Base-by-base conservation (phyloP, 2,113 vertebrate genomes). In the Phylloscopus trochiloides region DNA sequence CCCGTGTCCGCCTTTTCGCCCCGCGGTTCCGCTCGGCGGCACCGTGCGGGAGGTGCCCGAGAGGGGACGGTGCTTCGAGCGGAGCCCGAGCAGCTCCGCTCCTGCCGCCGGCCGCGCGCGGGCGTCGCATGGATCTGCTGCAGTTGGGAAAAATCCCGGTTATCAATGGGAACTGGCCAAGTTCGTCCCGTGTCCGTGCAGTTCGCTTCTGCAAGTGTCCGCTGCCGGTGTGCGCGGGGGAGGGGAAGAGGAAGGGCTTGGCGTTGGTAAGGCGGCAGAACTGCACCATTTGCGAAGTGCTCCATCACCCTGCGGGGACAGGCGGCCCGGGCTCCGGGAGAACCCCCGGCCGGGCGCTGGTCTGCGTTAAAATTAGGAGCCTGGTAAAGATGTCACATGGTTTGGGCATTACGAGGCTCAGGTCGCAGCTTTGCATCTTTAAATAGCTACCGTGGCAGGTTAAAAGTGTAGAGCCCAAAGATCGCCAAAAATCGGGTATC, bases 341-440 rank as follows among this genome's bases (percentile, higher is more conserved):
- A 45, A 17, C 21, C 57, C 66, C 55, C 2, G 38, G 16, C 70
- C 36, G 34, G 47, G 22, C 24, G 48, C 83, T 3, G 71, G 40
- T 42, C 71, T 48, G 55, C 59, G 36, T 88, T 86, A 68, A 72
- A 84, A 70, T 59, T 20, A 43, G 67, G 91, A 92, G 32, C 51
- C 38, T 20, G 34, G 54, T 25, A 18, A 66, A 21, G 71, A 26
- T 72, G 82, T 95, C 90, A 82, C 91, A 73, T 88, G 94, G 54
- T 13, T 65, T n/a, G 65, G 62, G 87, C 84, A 61, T 95, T 92
- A 90, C 7, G 66, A 48, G 71, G 78, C 78, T 96, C 36, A 63
- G 22, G 65, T 58, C 52, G 42, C 84, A 85, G 87, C 78, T 88
- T 94, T 92, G 21, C 58, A n/a, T 79, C 93, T 94, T 95, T 88